Evolutionary conservation across 2,888 invertebrate genomes (phyloP).

Genomic region (Nymphalis urticae): DNA sequence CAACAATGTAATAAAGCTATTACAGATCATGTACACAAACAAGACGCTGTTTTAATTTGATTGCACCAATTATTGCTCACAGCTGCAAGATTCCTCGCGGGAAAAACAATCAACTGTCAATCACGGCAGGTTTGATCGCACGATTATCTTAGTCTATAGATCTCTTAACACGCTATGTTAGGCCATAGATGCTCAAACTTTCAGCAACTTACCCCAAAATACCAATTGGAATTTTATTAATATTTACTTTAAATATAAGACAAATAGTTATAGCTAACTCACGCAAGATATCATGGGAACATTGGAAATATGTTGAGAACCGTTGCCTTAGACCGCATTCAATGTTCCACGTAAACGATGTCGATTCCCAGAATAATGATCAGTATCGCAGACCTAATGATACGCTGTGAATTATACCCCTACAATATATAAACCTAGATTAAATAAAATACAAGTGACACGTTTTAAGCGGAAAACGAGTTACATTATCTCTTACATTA

Average conservation of each 20-base stretch:
- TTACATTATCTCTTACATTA: background rate
- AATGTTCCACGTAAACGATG: conserved; percentile 51
- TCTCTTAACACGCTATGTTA: conserved; percentile 30
- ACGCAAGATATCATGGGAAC: conserved; percentile 20
- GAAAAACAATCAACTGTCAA: conserved; percentile 54
- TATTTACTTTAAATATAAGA: background rate
- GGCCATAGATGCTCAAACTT: conserved; percentile 8
- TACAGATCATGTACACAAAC: conserved; percentile 11
- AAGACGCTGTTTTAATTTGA: conserved; percentile 24
- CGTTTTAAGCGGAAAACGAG: background rate
- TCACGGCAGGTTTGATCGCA: conserved; percentile 53
- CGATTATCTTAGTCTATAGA: conserved; percentile 56
- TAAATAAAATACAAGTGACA: conserved; percentile 16
- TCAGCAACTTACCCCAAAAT: background rate
- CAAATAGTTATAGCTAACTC: conserved; percentile 9
- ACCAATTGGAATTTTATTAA: background rate
- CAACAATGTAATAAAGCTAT: conserved; percentile 22
- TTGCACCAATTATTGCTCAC: conserved; percentile 38
- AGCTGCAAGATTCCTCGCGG: conserved; percentile 32
- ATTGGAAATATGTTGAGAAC: conserved; percentile 23
- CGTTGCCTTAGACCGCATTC: conserved; percentile 21
- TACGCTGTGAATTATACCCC: conserved; percentile 50
- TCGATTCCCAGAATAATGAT: conserved; percentile 62
- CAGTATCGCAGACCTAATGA: conserved; percentile 61
- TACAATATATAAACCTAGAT: conserved; percentile 23